Evolutionary conservation across 2,797 vertebrate genomes (phyloP), one percentile per base, ranked within the genome.

Genomic region (Tarsius wallacei): DNA sequence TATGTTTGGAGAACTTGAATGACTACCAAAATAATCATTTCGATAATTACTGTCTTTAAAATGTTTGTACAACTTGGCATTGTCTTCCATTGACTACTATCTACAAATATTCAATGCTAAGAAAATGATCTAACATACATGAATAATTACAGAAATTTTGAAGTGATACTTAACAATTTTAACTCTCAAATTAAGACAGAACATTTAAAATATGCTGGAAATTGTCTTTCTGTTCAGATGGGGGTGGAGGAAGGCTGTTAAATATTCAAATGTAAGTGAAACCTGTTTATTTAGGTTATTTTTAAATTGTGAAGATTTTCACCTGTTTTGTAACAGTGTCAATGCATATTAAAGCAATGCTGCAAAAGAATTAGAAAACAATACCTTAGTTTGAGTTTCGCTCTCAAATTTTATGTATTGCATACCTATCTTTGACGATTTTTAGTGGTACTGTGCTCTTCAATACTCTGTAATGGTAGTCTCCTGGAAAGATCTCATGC

Each of bases 31-130:
- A 22, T 63, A 73, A 24, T 2, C 6, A 93, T 92, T 94, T 81
- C 47, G 73, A 78, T 68, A 57, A 93, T 85, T 31, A 93, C 21
- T 87, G 47, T 0, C 9, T 85, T 90, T 82, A 93, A 63, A 87
- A 74, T 92, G 84, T 10, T 82, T 84, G 90, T 86, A 59, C 28
- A 83, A 83, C 1, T 24, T 70, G 14, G 2, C 51, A 70, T 91
- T 81, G 2, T 55, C 31, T 63, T 92, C 1, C 53, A 64, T 82
- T 93, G 42, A 77, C 11, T 63, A 68, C 24, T 15, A 16, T 47
- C 28, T 9, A 77, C 28, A 47, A 73, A 74, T 74, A 68, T 19
- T 76, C 26, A 76, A 55, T 19, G 13, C 64, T 36, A 87, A 70
- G 33, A 78, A 64, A 83, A 71, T 90, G 1, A 73, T 3, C 15